phyloP scores from a whole-genome alignment of 2,113 vertebrate species.

The Hippocampus abdominalis region DNA sequence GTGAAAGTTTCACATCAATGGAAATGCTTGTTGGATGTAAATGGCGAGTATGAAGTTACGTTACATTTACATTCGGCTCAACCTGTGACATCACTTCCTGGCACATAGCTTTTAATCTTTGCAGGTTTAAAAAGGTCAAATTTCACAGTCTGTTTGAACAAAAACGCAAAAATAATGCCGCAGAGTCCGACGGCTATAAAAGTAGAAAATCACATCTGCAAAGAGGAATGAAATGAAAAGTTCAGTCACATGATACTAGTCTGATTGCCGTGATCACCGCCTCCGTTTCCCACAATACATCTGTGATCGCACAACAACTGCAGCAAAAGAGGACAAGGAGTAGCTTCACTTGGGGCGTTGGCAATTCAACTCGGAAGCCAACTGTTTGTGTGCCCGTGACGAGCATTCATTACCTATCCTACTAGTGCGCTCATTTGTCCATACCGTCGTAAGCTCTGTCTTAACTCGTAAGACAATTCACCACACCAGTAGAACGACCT shows the following conservation, averaged over 20 bases:
- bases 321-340: background rate
- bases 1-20: slow-evolving; percentile 46
- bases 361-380: background rate
- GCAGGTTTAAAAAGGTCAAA: background rate
- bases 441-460: background rate
- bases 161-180: too few relatives aligned
- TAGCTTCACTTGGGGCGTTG: background rate
- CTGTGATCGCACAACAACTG: background rate
- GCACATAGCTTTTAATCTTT: background rate
- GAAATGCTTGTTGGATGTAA: slow-evolving; percentile 1
- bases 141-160: background rate
- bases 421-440: background rate
- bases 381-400: background rate
- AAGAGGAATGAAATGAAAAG: background rate
- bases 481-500: background rate
- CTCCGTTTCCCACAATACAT: background rate
- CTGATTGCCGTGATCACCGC: background rate
- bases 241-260: background rate
- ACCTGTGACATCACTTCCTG: background rate
- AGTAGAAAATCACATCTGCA: background rate
- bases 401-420: background rate
- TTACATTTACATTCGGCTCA: background rate
- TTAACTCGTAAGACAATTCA: background rate
- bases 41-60: background rate
- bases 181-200: background rate